Evolutionary conservation across 2,888 invertebrate species (phyloP).

Genomic region (Pollenia angustigena): DNA sequence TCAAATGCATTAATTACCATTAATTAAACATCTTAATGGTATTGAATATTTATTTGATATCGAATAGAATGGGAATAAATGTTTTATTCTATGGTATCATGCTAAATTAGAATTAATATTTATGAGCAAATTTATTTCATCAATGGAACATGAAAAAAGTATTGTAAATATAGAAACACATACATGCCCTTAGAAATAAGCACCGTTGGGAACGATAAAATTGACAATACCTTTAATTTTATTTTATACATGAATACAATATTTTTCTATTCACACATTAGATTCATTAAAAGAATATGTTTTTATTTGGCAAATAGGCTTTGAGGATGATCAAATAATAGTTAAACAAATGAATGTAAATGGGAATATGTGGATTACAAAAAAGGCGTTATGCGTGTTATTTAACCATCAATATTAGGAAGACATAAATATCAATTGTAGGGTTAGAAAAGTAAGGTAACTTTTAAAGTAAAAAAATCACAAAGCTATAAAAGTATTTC

Average conservation of each 20-base stretch:
- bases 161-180: background rate
- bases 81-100: constrained; percentile 5
- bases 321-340: background rate
- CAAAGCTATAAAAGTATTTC: background rate
- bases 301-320: background rate
- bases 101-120: constrained; percentile 64
- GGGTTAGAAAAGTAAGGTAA: constrained; percentile 17
- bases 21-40: constrained; percentile 22
- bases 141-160: constrained; percentile 21
- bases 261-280: constrained; percentile 29
- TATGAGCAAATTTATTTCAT: constrained; percentile 62
- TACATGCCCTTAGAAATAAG: too few relatives aligned
- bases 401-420: constrained; percentile 46
- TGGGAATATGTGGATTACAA: constrained; percentile 2
- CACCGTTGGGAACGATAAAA: constrained; percentile 30
- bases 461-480: background rate
- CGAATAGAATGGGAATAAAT: background rate
- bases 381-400: constrained; percentile 49
- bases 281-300: constrained; percentile 1
- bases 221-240: constrained; percentile 38
- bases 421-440: constrained; percentile 30
- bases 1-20: background rate
- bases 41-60: constrained; percentile 26
- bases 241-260: background rate
- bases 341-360: background rate